phyloP scores from a whole-genome alignment of 2,888 invertebrate species.

The Limnephilus lunatus region DNA sequence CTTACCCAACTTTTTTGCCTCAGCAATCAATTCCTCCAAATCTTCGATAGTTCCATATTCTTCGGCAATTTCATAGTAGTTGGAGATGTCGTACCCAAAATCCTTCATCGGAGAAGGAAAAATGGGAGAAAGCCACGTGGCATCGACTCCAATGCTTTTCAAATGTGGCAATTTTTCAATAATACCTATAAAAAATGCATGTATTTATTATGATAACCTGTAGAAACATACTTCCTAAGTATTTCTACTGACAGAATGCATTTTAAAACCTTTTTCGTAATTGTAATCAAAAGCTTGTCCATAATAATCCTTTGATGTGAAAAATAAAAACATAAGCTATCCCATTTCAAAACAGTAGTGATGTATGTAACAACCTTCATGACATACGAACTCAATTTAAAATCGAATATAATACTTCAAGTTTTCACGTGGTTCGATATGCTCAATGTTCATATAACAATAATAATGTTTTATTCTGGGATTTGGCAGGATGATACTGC shows the following conservation, averaged over 20 bases:
- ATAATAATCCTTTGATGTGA: no score
- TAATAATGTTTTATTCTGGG: no score
- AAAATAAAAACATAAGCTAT: no score
- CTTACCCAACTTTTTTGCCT: conserved; percentile 69
- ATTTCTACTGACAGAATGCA: background rate
- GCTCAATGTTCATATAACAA: no score
- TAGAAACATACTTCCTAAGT: background rate
- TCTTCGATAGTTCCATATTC: conserved; percentile 78
- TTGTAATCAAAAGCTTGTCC: no score
- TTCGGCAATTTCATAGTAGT: conserved; percentile 77
- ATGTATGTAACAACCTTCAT: no score
- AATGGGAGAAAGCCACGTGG: conserved; percentile 81
- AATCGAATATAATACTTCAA: no score
- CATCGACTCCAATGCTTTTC: conserved; percentile 74
- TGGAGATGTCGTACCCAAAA: conserved; percentile 80
- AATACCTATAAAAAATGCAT: conserved; percentile 72
- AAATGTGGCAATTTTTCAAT: conserved; percentile 76
- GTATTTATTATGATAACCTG: background rate
- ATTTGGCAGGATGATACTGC: no score
- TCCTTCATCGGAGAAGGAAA: conserved; percentile 80
- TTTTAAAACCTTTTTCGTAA: no score
- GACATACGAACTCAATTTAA: no score
- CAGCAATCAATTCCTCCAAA: conserved; percentile 72
- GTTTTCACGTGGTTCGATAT: no score
- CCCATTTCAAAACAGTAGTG: no score